Conservation (phyloP, 1,140 invertebrate genomes). For the Macrotrachela quadricornifera region DNA sequence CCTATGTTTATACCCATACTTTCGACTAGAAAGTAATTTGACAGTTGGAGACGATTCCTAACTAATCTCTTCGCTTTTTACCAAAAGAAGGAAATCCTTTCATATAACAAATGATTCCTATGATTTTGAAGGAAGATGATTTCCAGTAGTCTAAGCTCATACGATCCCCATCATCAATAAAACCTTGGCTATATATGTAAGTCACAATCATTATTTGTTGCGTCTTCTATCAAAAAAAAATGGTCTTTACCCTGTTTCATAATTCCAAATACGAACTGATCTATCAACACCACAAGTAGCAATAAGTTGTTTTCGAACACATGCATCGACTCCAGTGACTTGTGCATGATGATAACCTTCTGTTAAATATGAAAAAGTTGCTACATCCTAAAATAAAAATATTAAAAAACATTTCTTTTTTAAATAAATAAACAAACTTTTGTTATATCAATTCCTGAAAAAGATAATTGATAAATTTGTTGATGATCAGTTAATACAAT, state of each 20-base stretch:
- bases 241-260: conserved; percentile 38
- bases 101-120: too few relatives aligned
- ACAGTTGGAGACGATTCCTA: too few relatives aligned
- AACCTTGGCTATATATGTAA: too few relatives aligned
- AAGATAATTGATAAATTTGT: conserved; percentile 28
- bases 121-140: too few relatives aligned
- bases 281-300: conserved; percentile 61
- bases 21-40: too few relatives aligned
- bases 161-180: too few relatives aligned
- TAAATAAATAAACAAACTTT: conserved; percentile 17
- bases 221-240: too few relatives aligned
- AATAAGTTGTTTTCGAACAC: conserved; percentile 62
- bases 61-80: too few relatives aligned
- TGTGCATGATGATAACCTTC: conserved; percentile 53
- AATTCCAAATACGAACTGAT: conserved; percentile 68
- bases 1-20: too few relatives aligned
- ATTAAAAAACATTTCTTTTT: not conserved
- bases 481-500: conserved; percentile 27
- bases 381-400: conserved; percentile 16
- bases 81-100: too few relatives aligned
- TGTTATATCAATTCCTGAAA: conserved; percentile 28
- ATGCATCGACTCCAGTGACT: conserved; percentile 53
- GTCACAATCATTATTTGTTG: too few relatives aligned
- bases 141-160: too few relatives aligned
- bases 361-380: conserved; percentile 36